phyloP scores from a whole-genome alignment of 2,888 invertebrate species.

The Himalopsyche kuldschensis region DNA sequence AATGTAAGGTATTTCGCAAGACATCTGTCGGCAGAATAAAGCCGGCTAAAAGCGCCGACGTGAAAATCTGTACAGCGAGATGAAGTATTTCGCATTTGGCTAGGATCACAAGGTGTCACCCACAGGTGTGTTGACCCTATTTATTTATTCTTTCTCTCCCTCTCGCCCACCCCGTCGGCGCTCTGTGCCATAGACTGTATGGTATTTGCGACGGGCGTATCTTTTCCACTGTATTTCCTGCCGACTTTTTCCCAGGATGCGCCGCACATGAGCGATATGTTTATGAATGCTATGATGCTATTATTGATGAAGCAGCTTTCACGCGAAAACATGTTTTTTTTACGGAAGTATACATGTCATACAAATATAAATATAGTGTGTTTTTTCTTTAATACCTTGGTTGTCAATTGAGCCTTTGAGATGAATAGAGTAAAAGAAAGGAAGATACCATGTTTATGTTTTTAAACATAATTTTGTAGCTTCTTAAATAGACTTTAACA shows the following conservation, averaged over 20 bases:
- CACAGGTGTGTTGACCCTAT: conserved; percentile 38
- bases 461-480: too few relatives aligned
- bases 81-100: conserved; percentile 16
- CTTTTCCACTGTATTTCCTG: background rate
- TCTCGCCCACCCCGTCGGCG: background rate
- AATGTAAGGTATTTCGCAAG: background rate
- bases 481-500: too few relatives aligned
- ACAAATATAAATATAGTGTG: too few relatives aligned
- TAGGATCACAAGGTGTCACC: conserved; percentile 19
- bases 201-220: background rate
- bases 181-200: background rate
- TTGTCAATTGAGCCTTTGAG: too few relatives aligned
- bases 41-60: background rate
- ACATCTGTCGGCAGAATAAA: background rate
- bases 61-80: conserved; percentile 8
- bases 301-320: too few relatives aligned
- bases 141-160: conserved; percentile 8
- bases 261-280: background rate
- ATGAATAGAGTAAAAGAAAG: too few relatives aligned
- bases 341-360: too few relatives aligned
- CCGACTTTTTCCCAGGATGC: background rate
- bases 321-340: too few relatives aligned
- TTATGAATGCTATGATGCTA: background rate
- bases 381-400: too few relatives aligned
- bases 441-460: too few relatives aligned